Conservation (phyloP, 2,797 vertebrate genomes). For the Rhadinocentrus ornatus region DNA sequence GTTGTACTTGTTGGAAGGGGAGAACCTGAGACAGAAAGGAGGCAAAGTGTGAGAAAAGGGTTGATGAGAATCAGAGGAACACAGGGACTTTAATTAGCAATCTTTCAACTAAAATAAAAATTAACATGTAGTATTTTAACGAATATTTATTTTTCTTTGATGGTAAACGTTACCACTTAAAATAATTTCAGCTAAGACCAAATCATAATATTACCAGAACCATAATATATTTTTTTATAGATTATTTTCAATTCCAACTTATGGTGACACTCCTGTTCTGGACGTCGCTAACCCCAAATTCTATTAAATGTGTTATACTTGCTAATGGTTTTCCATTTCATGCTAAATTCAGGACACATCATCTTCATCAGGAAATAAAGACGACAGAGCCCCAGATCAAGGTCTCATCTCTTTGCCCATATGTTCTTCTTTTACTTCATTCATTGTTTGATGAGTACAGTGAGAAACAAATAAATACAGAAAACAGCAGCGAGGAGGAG, state of each 20-base stretch:
- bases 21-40: too few relatives aligned
- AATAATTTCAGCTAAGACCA: neutral
- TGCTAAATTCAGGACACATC: neutral
- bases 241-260: too few relatives aligned
- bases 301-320: too few relatives aligned
- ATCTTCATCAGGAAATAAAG: constrained; percentile 6
- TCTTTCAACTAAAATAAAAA: neutral
- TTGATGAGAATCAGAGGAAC: neutral
- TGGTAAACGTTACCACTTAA: neutral
- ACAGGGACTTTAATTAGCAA: neutral
- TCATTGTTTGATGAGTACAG: constrained; percentile 78
- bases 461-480: constrained; percentile 79
- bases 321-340: neutral
- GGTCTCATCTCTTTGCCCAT: constrained; percentile 63
- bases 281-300: too few relatives aligned
- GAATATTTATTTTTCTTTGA: neutral
- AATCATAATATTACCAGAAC: neutral
- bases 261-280: too few relatives aligned
- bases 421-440: constrained; percentile 72
- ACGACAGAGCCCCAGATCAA: constrained; percentile 48
- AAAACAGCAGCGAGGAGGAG: constrained; percentile 47
- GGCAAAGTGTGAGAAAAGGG: neutral
- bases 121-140: neutral
- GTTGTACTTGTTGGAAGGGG: neutral
- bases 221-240: too few relatives aligned